These are phyloP conservation scores for Drosophila saltans DNA, from an alignment of 1,140 invertebrate genomes.

Conservation along the genomic window DNA sequence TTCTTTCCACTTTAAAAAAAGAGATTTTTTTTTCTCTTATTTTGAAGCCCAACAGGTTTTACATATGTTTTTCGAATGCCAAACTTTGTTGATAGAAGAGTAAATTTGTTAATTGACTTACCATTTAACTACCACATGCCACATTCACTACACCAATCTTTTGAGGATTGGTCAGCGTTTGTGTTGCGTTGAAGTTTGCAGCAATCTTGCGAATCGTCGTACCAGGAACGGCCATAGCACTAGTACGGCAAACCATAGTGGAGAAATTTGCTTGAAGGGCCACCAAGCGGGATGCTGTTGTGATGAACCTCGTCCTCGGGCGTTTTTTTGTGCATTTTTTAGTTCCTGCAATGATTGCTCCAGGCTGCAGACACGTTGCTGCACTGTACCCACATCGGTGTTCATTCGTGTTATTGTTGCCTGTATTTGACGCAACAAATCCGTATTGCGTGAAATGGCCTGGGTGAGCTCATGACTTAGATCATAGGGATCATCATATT, in stretches of 20 bases:
- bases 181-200: slow-evolving; percentile 42
- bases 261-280: slow-evolving; percentile 85
- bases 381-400: slow-evolving; percentile 82
- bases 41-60: neutral
- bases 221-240: slow-evolving; percentile 86
- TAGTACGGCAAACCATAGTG: slow-evolving; percentile 84
- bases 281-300: slow-evolving; percentile 84
- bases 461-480: slow-evolving; percentile 83
- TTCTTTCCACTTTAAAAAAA: neutral
- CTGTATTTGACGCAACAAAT: slow-evolving; percentile 81
- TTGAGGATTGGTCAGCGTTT: slow-evolving; percentile 47
- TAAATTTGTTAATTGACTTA: slow-evolving; percentile 33
- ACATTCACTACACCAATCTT: slow-evolving; percentile 4
- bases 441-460: slow-evolving; percentile 63
- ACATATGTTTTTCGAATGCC: too few species aligned
- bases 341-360: slow-evolving; percentile 76
- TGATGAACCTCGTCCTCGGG: neutral
- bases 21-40: neutral
- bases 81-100: neutral
- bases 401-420: slow-evolving; percentile 83
- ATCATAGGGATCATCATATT: slow-evolving; percentile 91
- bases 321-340: slow-evolving; percentile 41
- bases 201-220: slow-evolving; percentile 57
- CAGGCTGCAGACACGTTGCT: slow-evolving; percentile 80
- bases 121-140: slow-evolving; percentile 69